Evolutionary conservation across 2,797 vertebrate species (phyloP).

Genomic region (Epinephelus coioides): DNA sequence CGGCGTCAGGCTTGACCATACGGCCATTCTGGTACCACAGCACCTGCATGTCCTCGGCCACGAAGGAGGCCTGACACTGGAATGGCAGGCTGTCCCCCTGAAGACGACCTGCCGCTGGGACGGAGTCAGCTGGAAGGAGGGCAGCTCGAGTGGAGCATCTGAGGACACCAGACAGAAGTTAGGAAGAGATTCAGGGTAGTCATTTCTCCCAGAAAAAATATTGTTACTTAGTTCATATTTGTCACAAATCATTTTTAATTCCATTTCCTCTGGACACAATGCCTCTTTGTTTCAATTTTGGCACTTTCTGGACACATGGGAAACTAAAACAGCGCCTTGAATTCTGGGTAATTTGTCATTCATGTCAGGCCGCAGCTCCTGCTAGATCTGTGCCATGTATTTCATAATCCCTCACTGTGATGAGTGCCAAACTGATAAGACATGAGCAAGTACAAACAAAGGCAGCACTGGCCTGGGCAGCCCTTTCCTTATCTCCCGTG

Average conservation of each 20-base stretch:
- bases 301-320: constrained; percentile 7
- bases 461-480: constrained; percentile 60
- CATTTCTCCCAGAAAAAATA: neutral
- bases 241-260: neutral
- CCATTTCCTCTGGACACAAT: neutral
- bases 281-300: neutral
- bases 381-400: constrained; percentile 56
- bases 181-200: neutral
- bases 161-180: constrained; percentile 14
- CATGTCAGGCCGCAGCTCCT: constrained; percentile 44
- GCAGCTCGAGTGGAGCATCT: constrained; percentile 96
- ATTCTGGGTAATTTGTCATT: constrained; percentile 54
- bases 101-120: constrained; percentile 97
- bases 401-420: constrained; percentile 71
- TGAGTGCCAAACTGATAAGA: constrained; percentile 80
- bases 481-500: constrained; percentile 70
- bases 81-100: constrained; percentile 98
- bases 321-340: constrained; percentile 23
- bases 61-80: constrained; percentile 96
- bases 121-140: constrained; percentile 96
- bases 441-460: constrained; percentile 78
- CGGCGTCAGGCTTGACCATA: constrained; percentile 92
- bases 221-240: neutral
- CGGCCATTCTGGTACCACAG: constrained; percentile 97
- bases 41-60: constrained; percentile 98